phyloP scores from a whole-genome alignment of 1,140 invertebrate genomes.

The Metaphire vulgaris region DNA sequence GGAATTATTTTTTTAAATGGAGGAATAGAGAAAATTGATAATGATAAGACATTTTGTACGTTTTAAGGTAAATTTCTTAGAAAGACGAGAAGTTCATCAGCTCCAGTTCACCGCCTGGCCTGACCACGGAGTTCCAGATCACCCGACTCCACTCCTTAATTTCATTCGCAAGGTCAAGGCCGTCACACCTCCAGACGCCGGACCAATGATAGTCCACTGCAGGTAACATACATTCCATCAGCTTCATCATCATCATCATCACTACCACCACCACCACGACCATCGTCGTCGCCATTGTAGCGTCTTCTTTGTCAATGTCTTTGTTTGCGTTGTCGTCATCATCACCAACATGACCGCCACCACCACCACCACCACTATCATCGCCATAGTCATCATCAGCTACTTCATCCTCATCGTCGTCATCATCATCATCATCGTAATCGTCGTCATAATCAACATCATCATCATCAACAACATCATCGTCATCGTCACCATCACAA shows the following conservation, averaged over 20 bases:
- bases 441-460: too few species aligned
- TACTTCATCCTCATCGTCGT: neutral
- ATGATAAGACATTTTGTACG: neutral
- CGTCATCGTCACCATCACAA: too few species aligned
- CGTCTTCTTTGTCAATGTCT: neutral
- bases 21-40: neutral
- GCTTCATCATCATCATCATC: neutral
- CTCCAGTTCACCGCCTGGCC: slow-evolving; percentile 94
- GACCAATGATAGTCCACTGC: slow-evolving; percentile 88
- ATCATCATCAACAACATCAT: too few species aligned
- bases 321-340: neutral
- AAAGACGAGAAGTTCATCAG: slow-evolving; percentile 62
- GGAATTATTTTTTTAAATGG: too few species aligned
- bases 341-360: neutral
- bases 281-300: neutral
- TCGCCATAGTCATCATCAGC: too few species aligned
- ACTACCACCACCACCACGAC: neutral
- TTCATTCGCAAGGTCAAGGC: slow-evolving; percentile 73
- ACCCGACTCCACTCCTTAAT: slow-evolving; percentile 77
- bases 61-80: neutral
- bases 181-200: slow-evolving; percentile 56
- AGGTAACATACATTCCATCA: slow-evolving; percentile 37
- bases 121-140: slow-evolving; percentile 92
- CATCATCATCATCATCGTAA: too few species aligned
- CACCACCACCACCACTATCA: neutral